Conservation (phyloP, 30 jellyfish, hydroid and myxozoan genomes). For the Hydractinia symbiolongicarpus region DNA sequence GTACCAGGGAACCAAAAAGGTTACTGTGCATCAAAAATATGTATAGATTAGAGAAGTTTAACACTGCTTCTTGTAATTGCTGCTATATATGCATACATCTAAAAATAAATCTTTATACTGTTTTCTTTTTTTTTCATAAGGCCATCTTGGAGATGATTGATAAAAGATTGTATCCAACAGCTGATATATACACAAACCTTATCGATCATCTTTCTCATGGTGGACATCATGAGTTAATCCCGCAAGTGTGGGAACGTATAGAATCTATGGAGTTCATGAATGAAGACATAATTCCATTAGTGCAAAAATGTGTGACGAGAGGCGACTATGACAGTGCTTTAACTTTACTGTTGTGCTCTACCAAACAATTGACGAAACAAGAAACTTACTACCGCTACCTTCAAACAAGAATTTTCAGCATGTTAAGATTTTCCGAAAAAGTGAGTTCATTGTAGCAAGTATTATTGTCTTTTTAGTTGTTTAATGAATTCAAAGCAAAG, state of each 20-base stretch:
- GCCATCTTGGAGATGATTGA: conserved; percentile 17
- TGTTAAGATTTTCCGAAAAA: not conserved
- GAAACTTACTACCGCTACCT: not conserved
- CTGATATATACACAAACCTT: conserved; percentile 10
- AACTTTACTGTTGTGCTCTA: not conserved
- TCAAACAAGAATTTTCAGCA: not conserved
- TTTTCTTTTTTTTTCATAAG: not conserved
- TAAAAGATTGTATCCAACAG: conserved; percentile 20
- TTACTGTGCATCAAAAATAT: no score
- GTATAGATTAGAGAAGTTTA: no score
- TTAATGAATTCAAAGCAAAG: not conserved
- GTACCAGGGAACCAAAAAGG: no score
- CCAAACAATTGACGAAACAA: not conserved
- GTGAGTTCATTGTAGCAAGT: not conserved
- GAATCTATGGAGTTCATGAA: conserved; percentile 1
- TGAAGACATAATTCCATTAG: not conserved
- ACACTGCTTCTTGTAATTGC: no score
- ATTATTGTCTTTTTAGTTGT: not conserved
- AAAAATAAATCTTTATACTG: not conserved
- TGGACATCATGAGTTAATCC: conserved; percentile 13
- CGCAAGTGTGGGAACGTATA: conserved; percentile 19
- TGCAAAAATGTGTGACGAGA: conserved; percentile 4
- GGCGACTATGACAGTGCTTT: conserved; percentile 28
- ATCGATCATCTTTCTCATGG: conserved; percentile 16
- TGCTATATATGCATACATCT: no score